Evolutionary conservation across 2,888 invertebrate species (phyloP).

Genomic region (Scotopteryx bipunctaria): DNA sequence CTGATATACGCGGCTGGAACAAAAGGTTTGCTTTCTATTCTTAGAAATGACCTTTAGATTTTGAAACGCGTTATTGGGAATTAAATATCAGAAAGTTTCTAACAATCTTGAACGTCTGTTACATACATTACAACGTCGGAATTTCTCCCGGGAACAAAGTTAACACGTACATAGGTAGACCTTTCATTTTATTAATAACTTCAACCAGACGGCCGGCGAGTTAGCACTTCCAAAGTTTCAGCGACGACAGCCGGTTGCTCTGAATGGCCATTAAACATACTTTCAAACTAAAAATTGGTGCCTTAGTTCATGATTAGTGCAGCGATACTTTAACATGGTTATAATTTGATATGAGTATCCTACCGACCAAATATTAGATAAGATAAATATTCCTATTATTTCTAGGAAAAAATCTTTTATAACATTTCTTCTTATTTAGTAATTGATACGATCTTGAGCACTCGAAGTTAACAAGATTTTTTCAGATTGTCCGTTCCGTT

Average conservation of each 20-base stretch:
- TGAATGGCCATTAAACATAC: conserved; percentile 53
- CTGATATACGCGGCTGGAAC: conserved; percentile 53
- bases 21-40: conserved; percentile 53
- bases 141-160: conserved; percentile 33
- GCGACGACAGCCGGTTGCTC: conserved; percentile 52
- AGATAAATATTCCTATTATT: no score
- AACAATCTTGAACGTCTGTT: conserved; percentile 24
- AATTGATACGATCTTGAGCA: no score
- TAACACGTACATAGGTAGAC: conserved; percentile 47
- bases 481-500: background rate
- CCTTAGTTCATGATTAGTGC: conserved; percentile 41
- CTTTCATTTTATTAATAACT: conserved; percentile 54
- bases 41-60: conserved; percentile 40
- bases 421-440: no score
- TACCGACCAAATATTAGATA: no score
- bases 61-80: conserved; percentile 8
- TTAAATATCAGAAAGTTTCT: conserved; percentile 13
- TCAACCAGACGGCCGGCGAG: conserved; percentile 43
- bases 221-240: conserved; percentile 49
- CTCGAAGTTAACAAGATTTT: background rate
- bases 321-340: conserved; percentile 30
- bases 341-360: no score
- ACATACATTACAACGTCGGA: conserved; percentile 24
- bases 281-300: conserved; percentile 46
- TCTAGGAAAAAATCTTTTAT: no score